Conservation (phyloP, 2,113 vertebrate species). For the Sarotherodon lohbergeri region DNA sequence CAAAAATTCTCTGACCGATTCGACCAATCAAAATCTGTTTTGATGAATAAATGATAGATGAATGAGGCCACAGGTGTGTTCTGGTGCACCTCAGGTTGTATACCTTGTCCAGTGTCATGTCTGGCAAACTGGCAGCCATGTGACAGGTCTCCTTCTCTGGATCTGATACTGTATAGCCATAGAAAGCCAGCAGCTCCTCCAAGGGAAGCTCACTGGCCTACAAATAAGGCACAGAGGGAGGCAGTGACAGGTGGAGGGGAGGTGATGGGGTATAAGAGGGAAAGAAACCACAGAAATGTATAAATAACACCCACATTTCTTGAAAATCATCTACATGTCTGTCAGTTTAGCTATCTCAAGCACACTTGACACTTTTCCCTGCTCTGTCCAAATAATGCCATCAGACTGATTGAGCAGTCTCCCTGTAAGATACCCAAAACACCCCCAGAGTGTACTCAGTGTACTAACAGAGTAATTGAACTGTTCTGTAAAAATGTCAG, state of each 20-base stretch:
- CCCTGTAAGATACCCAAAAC: neutral
- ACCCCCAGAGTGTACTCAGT: neutral
- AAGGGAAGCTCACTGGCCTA: conserved; percentile 88
- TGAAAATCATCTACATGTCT: neutral
- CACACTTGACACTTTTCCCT: neutral
- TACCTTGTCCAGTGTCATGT: conserved; percentile 89
- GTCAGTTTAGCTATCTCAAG: neutral
- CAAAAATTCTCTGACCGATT: neutral
- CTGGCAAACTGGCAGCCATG: conserved; percentile 74
- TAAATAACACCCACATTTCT: neutral
- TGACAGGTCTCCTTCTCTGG: conserved; percentile 80
- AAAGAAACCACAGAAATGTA: neutral
- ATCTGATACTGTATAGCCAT: conserved; percentile 84
- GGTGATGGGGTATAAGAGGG: neutral
- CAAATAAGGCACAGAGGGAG: neutral
- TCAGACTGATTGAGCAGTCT: neutral
- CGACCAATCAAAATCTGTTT: neutral
- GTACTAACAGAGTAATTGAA: neutral
- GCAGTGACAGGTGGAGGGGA: neutral
- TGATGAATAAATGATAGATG: neutral
- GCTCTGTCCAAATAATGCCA: neutral
- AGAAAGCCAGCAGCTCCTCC: conserved; percentile 88
- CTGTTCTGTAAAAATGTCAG: neutral
- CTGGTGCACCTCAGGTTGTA: neutral
- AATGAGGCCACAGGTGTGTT: neutral